Conservation (phyloP, 2,797 vertebrate genomes). For the Bradypodion pumilum region DNA sequence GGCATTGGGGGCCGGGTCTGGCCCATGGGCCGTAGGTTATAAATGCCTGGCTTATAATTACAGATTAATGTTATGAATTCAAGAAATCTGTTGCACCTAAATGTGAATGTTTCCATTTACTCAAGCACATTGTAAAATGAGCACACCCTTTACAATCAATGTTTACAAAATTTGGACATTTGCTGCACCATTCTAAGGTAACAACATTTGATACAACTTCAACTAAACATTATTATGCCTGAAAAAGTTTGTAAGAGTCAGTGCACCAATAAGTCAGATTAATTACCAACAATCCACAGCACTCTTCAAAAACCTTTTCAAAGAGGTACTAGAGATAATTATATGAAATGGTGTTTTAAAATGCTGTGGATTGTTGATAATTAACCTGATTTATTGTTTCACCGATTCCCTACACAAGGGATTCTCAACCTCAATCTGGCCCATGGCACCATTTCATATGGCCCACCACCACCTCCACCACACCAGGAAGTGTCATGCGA, state of each 20-base stretch:
- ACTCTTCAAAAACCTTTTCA: not conserved
- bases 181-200: not conserved
- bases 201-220: not conserved
- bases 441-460: no score
- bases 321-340: not conserved
- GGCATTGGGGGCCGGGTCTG: no score
- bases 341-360: no score
- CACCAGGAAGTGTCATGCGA: no score
- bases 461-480: no score
- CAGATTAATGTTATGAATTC: not conserved
- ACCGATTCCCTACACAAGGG: not conserved
- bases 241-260: not conserved
- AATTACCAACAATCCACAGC: not conserved
- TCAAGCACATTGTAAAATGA: not conserved
- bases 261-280: not conserved
- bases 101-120: not conserved
- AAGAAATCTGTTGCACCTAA: not conserved
- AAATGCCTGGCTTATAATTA: no score
- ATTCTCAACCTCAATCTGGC: no score
- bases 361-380: no score
- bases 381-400: no score
- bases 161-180: not conserved
- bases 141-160: not conserved
- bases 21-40: no score
- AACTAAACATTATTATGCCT: not conserved